Conservation (phyloP, 2,888 invertebrate species). For the Galerucella nymphaeae region DNA sequence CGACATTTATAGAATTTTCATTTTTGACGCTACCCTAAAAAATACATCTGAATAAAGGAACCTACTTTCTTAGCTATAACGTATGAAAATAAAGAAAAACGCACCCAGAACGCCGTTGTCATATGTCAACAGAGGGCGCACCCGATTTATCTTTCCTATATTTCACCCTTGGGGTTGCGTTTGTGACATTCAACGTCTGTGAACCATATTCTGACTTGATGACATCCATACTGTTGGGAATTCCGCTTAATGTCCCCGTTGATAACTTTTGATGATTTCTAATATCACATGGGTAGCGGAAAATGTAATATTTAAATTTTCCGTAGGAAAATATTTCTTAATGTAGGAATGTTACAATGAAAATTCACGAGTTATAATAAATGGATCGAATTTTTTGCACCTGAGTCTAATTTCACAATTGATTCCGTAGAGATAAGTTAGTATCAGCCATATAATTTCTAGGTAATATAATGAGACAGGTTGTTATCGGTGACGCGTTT, state of each 20-base stretch:
- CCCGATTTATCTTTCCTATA: conserved; percentile 63
- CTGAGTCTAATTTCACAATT: neutral
- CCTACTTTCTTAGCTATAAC: conserved; percentile 1
- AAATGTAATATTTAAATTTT: neutral
- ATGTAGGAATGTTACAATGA: no score
- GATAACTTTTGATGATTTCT: conserved; percentile 25
- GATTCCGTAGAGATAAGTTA: neutral
- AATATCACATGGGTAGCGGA: conserved; percentile 13
- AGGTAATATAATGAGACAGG: conserved; percentile 18
- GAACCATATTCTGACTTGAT: conserved; percentile 51
- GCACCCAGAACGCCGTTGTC: conserved; percentile 58
- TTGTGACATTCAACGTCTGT: conserved; percentile 58
- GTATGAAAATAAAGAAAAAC: conserved; percentile 36
- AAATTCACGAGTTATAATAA: no score
- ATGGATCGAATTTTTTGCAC: no score
- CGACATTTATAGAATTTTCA: no score
- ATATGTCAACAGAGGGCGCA: conserved; percentile 61
- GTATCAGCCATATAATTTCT: conserved; percentile 5
- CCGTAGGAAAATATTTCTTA: neutral
- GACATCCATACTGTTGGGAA: conserved; percentile 45
- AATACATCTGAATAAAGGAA: neutral
- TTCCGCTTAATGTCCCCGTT: conserved; percentile 40
- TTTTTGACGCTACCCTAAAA: neutral
- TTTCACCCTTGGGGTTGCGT: conserved; percentile 58
- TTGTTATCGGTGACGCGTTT: conserved; percentile 16